Percentiles rank a stretch among this genome's conserved stretches.
These are phyloP conservation scores for Acinonyx jubatus DNA, from an alignment of 2,113 vertebrate genomes.

Conservation along the genomic window DNA sequence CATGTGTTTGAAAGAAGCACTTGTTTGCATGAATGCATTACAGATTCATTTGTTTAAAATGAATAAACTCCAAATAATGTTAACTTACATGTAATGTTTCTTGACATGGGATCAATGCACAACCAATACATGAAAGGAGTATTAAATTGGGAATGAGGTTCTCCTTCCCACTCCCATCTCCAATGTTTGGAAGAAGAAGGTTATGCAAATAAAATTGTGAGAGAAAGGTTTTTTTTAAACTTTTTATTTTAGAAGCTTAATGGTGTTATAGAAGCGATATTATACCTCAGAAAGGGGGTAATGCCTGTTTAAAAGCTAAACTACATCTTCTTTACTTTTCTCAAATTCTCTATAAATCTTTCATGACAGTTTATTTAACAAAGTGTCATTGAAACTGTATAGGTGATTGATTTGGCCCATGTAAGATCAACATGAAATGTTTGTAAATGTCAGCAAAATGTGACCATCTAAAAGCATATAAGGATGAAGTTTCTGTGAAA, in stretches of 20 bases:
- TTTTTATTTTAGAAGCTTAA: constrained; percentile 79
- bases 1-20: background rate
- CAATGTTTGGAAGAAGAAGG: constrained; percentile 12
- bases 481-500: constrained; percentile 83
- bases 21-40: background rate
- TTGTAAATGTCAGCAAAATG: constrained; percentile 91
- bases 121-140: background rate
- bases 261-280: constrained; percentile 85
- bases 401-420: constrained; percentile 89
- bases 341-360: constrained; percentile 92
- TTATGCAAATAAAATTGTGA: constrained; percentile 77
- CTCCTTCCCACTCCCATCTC: background rate
- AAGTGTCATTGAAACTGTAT: constrained; percentile 90
- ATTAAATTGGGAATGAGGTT: background rate
- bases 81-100: background rate
- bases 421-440: constrained; percentile 91
- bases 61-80: background rate
- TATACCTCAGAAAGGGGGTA: constrained; percentile 84
- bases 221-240: constrained; percentile 68
- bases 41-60: background rate
- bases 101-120: background rate
- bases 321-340: constrained; percentile 90
- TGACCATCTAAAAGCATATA: constrained; percentile 86
- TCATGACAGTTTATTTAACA: constrained; percentile 92
- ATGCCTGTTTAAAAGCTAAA: constrained; percentile 89